phyloP scores from a whole-genome alignment of 2,888 invertebrate genomes.

The Sinhomidia bicolor region DNA sequence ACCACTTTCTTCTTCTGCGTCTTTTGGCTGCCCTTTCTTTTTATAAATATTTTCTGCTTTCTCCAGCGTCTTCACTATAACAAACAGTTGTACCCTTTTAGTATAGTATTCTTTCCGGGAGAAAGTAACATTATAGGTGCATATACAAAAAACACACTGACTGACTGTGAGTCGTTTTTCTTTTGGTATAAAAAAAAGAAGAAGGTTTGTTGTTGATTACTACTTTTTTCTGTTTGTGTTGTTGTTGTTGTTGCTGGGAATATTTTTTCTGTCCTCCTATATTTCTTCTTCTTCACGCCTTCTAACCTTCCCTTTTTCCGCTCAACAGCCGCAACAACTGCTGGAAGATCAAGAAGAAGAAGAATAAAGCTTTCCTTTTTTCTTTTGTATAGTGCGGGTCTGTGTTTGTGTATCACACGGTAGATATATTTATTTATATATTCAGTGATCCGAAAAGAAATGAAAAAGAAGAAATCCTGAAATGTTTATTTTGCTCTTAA shows the following conservation, averaged over 20 bases:
- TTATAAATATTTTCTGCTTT: background rate
- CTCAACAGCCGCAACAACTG: background rate
- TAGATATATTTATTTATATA: constrained; percentile 18
- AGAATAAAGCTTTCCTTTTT: background rate
- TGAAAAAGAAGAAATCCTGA: constrained; percentile 42
- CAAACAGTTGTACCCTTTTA: no score
- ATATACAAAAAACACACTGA: no score
- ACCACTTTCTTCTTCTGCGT: background rate
- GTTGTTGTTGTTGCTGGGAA: background rate
- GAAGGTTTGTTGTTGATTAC: background rate
- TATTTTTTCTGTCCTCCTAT: no score
- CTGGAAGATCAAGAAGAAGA: constrained; percentile 5
- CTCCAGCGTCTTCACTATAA: background rate
- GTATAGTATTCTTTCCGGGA: no score
- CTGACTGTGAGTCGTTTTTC: background rate
- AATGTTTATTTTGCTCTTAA: constrained; percentile 62
- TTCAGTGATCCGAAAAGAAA: constrained; percentile 49
- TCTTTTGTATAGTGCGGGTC: no score
- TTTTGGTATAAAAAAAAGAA: background rate
- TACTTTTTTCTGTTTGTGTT: background rate
- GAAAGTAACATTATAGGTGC: no score
- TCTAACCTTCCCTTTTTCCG: constrained; percentile 11
- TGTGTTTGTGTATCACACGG: constrained; percentile 6
- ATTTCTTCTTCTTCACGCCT: background rate
- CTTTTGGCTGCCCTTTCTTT: background rate